Conservation (phyloP, 1,140 invertebrate genomes). For the Teleopsis dalmanni region DNA sequence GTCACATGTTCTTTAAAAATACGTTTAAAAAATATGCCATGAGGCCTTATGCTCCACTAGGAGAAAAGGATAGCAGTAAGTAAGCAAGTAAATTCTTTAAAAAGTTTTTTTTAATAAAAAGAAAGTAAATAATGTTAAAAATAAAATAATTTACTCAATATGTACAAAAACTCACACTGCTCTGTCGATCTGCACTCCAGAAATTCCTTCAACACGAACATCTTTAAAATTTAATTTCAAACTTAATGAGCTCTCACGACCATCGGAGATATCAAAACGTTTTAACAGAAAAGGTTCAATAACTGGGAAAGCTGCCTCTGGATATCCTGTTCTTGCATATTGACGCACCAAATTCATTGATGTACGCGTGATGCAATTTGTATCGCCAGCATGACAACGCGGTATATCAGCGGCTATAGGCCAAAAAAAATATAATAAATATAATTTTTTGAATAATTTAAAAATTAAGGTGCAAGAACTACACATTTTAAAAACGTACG, state of each 20-base stretch:
- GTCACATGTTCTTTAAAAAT: too few species aligned
- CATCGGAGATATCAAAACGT: conserved; percentile 34
- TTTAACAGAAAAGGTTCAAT: conserved; percentile 36
- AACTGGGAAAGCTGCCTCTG: conserved; percentile 29
- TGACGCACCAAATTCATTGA: conserved; percentile 24
- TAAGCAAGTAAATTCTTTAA: too few species aligned
- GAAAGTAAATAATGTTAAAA: not conserved
- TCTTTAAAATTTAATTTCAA: conserved; percentile 37
- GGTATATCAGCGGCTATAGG: conserved; percentile 31
- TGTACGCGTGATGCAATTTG: conserved; percentile 29
- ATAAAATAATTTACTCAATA: not conserved
- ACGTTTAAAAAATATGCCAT: too few species aligned
- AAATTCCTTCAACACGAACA: conserved; percentile 35
- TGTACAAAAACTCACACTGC: conserved; percentile 30
- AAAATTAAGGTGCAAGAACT: not conserved
- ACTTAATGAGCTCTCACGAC: conserved; percentile 29
- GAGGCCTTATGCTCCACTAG: too few species aligned
- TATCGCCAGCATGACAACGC: conserved; percentile 29
- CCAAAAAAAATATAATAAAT: not conserved
- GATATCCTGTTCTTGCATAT: conserved; percentile 28
- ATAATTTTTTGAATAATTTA: not conserved
- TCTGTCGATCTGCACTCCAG: conserved; percentile 37
- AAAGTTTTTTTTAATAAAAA: too few species aligned
- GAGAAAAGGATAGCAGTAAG: too few species aligned
- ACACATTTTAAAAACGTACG: conserved; percentile 20